Evolutionary conservation across 2,113 vertebrate species (phyloP), one percentile per base, ranked within the genome.

Genomic region (Laterallus jamaicensis): DNA sequence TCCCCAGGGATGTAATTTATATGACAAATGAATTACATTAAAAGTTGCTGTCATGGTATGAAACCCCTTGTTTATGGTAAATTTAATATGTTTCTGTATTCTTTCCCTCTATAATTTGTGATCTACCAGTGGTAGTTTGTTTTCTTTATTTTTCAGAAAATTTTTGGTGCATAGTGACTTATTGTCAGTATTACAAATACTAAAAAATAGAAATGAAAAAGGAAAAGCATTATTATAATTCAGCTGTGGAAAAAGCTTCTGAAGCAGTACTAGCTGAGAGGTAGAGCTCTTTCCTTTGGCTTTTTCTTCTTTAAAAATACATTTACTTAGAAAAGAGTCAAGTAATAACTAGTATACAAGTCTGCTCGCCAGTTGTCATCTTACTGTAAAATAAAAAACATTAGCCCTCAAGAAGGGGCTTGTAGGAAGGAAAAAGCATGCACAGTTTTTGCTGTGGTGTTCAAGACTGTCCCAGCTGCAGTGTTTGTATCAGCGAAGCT

Each of bases 1-100:
- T 96, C 94, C 64, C 60, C 73, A 86, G 49, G 82, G 92, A 83
- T 29, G 2, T 83, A 92, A 91, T 96, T 97, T 96, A 83, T 94
- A 81, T 91, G 93, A 95, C 85, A 96, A 95, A 92, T 82, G 24
- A 96, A 94, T 96, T 96, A 83, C 64, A 83, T 83, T 95, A 87
- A 32, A 95, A 96, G 71, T 95, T 92, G 49, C 54, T 93, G 89
- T 95, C 86, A 62, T 88, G n/a, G 50, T 94, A 68, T 81, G 75
- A 95, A 84, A 75, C 58, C 74, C 70, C 64, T 93, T 94, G 35
- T 92, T 96, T 94, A 88, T 93, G 68, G 80, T 86, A 95, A 95
- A 96, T 94, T 66, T 90, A 95, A 75, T 86, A 79, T 60, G 54
- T 79, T 92, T 85, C 54, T 82, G 2, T 79, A 55, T 90, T 80